Base-by-base conservation (phyloP, 2,797 vertebrate genomes). In the Anabacerthia variegaticeps region DNA sequence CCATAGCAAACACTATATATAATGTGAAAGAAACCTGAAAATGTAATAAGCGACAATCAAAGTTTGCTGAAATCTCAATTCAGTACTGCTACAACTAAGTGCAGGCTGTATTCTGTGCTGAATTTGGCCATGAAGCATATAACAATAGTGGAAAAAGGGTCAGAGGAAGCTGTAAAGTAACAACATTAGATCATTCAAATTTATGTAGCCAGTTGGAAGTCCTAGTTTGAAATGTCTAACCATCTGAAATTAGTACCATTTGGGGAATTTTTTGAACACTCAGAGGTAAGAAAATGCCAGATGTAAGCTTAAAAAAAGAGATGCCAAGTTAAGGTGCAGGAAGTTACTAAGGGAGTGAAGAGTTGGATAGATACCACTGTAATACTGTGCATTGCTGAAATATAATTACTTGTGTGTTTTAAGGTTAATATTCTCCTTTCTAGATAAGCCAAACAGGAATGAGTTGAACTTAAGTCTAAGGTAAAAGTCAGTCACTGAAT, bases 401-500 rank as follows among this genome's bases (percentile, higher is more conserved):
- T 81, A 44, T 68, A 92, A 94, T 77, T 91, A 65, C 20, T 34
- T 39, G 36, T 36, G 8, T 37, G 89, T 69, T 27, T 90, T 91
- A 92, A 95, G 16, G 22, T 82, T 83, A 91, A 63, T 52, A 73
- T 84, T 88, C 83, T 89, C 65, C 39, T 83, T 67, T 62, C 49
- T 58, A 63, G 27, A 36, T 62, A 75, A 93, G 9, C 30, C 52
- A 22, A 71, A 72, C 43, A 39, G 20, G 76, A 94, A 91, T 32
- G 27, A 66, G 30, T 48, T 48, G 77, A 95, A 87, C 43, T 82
- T 54, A 94, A 95, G 36, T 58, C 41, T 75, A 65, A 94, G 32
- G 58, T 88, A 92, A 94, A 96, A 96, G 73, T 86, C 65, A 95
- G 28, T 76, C 58, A 79, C 27, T 78, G 75, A 94, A 82, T 54